Conservation (phyloP, 2,888 invertebrate genomes). For the Villa cingulata region DNA sequence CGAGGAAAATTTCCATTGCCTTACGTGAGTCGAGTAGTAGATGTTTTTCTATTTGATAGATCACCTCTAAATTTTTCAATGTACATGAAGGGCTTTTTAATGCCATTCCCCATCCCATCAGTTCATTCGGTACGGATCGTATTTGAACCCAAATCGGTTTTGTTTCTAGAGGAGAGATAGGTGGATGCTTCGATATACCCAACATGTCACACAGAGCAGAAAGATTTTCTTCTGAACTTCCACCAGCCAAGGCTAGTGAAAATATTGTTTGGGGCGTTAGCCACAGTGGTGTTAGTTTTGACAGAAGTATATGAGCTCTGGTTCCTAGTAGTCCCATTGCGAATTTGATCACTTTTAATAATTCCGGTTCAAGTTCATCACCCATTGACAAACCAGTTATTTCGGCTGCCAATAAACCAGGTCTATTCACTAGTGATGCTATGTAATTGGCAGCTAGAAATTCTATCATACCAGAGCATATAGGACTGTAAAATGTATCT, state of each 20-base stretch:
- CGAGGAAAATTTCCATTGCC: slow-evolving; percentile 39
- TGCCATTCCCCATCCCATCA: slow-evolving; percentile 41
- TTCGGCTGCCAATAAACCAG: slow-evolving; percentile 39
- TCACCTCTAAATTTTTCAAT: slow-evolving; percentile 38
- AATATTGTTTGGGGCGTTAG: slow-evolving; percentile 41
- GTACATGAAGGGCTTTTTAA: slow-evolving; percentile 37
- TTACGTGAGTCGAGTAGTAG: slow-evolving; percentile 24
- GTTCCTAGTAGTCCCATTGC: slow-evolving; percentile 40
- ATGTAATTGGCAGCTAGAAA: slow-evolving; percentile 43
- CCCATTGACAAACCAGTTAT: slow-evolving; percentile 26
- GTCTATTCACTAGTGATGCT: slow-evolving; percentile 40
- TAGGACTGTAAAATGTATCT: slow-evolving; percentile 36
- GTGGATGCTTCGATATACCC: slow-evolving; percentile 36
- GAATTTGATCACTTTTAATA: slow-evolving; percentile 35
- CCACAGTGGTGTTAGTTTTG: slow-evolving; percentile 39
- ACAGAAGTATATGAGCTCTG: slow-evolving; percentile 38
- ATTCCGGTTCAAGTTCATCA: slow-evolving; percentile 37
- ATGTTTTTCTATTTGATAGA: slow-evolving; percentile 38
- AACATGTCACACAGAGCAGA: slow-evolving; percentile 40
- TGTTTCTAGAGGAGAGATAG: slow-evolving; percentile 29
- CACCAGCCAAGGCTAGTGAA: slow-evolving; percentile 40
- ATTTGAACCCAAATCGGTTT: slow-evolving; percentile 30
- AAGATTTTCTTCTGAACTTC: slow-evolving; percentile 40
- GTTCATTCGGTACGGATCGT: slow-evolving; percentile 37
- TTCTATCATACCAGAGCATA: slow-evolving; percentile 40